phyloP scores from a whole-genome alignment of 1,140 invertebrate genomes.

The Hermetia illucens region DNA sequence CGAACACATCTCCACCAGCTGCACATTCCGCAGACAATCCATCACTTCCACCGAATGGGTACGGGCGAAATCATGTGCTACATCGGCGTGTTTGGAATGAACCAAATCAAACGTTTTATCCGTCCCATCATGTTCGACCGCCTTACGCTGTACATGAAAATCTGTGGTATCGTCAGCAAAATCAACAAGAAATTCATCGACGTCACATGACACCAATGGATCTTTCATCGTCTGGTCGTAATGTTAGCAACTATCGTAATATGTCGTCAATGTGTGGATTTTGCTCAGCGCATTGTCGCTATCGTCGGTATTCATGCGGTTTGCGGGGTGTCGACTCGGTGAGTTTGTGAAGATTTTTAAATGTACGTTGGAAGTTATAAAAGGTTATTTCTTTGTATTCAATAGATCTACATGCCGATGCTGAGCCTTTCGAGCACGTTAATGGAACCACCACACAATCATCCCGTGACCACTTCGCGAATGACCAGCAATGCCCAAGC shows the following conservation, averaged over 20 bases:
- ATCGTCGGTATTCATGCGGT: constrained; percentile 1
- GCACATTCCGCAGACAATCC: constrained; percentile 1
- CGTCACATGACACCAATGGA: constrained; percentile 28
- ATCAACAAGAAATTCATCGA: constrained; percentile 37
- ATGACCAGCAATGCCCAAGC: too few species aligned
- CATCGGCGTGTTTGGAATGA: too few species aligned
- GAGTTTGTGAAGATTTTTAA: constrained; percentile 5
- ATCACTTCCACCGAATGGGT: neutral
- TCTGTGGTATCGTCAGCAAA: constrained; percentile 57
- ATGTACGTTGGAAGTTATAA: too few species aligned
- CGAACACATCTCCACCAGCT: neutral
- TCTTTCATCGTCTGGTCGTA: constrained; percentile 20
- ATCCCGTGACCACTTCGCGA: too few species aligned
- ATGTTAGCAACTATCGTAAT: constrained; percentile 19
- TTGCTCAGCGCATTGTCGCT: constrained; percentile 20
- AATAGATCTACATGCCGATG: too few species aligned
- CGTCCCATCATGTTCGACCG: constrained; percentile 29
- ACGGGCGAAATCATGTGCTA: neutral
- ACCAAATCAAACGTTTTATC: constrained; percentile 24
- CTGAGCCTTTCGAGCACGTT: too few species aligned
- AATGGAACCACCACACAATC: too few species aligned
- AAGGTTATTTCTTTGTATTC: too few species aligned
- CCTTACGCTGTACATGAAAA: constrained; percentile 59
- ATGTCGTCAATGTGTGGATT: constrained; percentile 20
- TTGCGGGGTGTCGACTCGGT: constrained; percentile 25